Evolutionary conservation across 1,140 invertebrate species (phyloP).

Genomic region (Macrostomum lignano): DNA sequence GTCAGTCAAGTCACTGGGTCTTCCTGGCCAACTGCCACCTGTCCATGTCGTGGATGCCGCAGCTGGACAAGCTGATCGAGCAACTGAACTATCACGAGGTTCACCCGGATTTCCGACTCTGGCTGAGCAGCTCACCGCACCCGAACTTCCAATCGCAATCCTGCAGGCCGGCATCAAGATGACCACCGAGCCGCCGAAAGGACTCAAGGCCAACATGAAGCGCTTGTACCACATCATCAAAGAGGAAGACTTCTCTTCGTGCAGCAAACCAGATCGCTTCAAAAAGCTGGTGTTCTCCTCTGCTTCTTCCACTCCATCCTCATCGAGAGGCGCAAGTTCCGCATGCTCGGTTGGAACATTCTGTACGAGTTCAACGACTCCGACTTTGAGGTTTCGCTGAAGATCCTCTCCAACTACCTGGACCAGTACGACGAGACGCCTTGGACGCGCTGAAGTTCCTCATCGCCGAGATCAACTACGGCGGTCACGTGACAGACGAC

Average conservation of each 20-base stretch:
- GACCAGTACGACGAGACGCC: constrained; percentile 48
- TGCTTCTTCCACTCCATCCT: constrained; percentile 30
- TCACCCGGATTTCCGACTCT: constrained; percentile 38
- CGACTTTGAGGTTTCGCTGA: constrained; percentile 59
- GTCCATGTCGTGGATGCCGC: constrained; percentile 57
- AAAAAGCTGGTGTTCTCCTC: constrained; percentile 27
- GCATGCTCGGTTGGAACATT: constrained; percentile 31
- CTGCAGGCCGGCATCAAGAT: constrained; percentile 29
- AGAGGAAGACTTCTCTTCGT: constrained; percentile 21
- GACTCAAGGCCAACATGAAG: constrained; percentile 30
- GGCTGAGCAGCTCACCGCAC: constrained; percentile 52
- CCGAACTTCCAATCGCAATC: constrained; percentile 48
- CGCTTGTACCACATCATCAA: constrained; percentile 24
- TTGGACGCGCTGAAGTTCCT: constrained; percentile 32
- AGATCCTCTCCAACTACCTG: constrained; percentile 45
- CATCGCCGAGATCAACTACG: constrained; percentile 30
- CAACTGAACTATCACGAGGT: constrained; percentile 36
- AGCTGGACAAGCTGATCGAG: constrained; percentile 48
- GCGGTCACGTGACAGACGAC: constrained; percentile 29
- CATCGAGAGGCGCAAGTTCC: constrained; percentile 28
- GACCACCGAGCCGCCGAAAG: constrained; percentile 35
- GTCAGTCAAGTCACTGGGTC: constrained; percentile 29
- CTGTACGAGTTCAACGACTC: constrained; percentile 50
- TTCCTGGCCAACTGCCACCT: constrained; percentile 66
- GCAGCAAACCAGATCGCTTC: constrained; percentile 26